phyloP scores from a whole-genome alignment of 2,888 invertebrate species.

The Neoitamus cyanurus region DNA sequence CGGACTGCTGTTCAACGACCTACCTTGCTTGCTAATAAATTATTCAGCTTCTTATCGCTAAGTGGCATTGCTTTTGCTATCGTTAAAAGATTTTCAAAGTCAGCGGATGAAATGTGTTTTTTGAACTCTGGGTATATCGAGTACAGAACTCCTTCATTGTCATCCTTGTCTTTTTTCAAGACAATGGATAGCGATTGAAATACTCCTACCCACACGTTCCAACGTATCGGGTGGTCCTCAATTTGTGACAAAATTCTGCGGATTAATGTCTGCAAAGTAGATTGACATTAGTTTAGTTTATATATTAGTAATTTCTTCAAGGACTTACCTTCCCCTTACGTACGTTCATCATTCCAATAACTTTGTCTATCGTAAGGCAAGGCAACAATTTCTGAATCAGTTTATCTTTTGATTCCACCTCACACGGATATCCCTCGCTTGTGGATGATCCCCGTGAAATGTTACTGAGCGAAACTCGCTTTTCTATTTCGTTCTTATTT shows the following conservation, averaged over 20 bases:
- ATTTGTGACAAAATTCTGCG: conserved; percentile 73
- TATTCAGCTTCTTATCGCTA: conserved; percentile 62
- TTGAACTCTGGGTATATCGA: conserved; percentile 64
- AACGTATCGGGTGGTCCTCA: conserved; percentile 60
- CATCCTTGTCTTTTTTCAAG: conserved; percentile 65
- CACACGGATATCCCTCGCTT: conserved; percentile 62
- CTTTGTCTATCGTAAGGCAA: conserved; percentile 75
- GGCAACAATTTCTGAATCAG: conserved; percentile 75
- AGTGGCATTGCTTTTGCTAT: conserved; percentile 61
- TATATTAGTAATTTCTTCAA: neutral
- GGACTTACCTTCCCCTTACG: conserved; percentile 82
- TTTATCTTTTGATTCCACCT: conserved; percentile 67
- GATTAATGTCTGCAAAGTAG: conserved; percentile 72
- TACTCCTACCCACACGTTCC: conserved; percentile 64
- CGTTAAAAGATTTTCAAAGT: conserved; percentile 61
- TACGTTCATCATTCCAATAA: conserved; percentile 79
- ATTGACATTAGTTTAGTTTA: conserved; percentile 16
- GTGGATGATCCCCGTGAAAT: conserved; percentile 59
- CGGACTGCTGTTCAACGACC: conserved; percentile 51
- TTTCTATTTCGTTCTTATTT: neutral
- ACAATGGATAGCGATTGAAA: conserved; percentile 63
- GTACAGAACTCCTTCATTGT: conserved; percentile 62
- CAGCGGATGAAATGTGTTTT: conserved; percentile 62
- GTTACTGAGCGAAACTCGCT: neutral
- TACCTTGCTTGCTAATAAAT: conserved; percentile 65